These are phyloP conservation scores for Cephus pygmeus DNA, from an alignment of 2,888 invertebrate species.

Conservation along the genomic window DNA sequence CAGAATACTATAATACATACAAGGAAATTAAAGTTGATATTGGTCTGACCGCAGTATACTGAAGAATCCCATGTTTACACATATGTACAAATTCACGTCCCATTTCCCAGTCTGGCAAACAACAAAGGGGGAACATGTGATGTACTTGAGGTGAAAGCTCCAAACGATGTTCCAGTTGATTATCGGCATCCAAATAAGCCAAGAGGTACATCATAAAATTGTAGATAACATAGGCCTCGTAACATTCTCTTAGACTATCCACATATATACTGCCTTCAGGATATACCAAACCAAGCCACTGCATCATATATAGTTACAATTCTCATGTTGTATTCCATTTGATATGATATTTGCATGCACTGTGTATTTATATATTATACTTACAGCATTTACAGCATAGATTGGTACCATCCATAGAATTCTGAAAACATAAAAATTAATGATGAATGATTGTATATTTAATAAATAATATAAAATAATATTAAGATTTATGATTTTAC, in stretches of 20 bases:
- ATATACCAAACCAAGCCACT: constrained; percentile 90
- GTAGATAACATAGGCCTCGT: constrained; percentile 98
- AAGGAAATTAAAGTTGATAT: constrained; percentile 90
- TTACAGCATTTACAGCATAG: constrained; percentile 93
- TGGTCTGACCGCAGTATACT: constrained; percentile 93
- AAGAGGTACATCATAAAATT: constrained; percentile 96
- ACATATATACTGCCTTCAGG: constrained; percentile 91
- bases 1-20: constrained; percentile 69
- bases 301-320: constrained; percentile 17
- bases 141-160: constrained; percentile 86
- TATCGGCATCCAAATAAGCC: constrained; percentile 88
- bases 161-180: constrained; percentile 84
- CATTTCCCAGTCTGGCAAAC: constrained; percentile 93
- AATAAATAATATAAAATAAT: constrained; percentile 2
- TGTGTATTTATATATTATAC: constrained; percentile 53
- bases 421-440: constrained; percentile 68
- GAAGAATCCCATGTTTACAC: constrained; percentile 96
- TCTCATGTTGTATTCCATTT: no score
- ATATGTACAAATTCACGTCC: constrained; percentile 92
- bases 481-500: constrained; percentile 3
- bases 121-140: constrained; percentile 93
- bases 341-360: no score
- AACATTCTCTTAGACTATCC: constrained; percentile 93
- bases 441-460: constrained; percentile 5
- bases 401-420: constrained; percentile 98